phyloP scores from a whole-genome alignment of 2,113 vertebrate species.

The Todiramphus saurophagus region DNA sequence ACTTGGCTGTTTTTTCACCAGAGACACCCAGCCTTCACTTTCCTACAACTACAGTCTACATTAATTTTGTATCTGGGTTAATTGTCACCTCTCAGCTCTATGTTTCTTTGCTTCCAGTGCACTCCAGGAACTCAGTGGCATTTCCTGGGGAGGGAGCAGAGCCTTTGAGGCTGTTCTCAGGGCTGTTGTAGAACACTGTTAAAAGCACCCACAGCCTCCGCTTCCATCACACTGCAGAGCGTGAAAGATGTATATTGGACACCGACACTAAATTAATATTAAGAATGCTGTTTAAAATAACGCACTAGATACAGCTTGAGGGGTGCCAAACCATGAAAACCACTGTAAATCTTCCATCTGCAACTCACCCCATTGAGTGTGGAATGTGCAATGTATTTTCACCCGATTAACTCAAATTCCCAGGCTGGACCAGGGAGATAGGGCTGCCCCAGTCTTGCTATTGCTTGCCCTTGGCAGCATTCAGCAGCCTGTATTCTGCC shows the following conservation, averaged over 20 bases:
- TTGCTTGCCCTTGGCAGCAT: not conserved
- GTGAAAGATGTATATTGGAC: not conserved
- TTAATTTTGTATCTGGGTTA: not conserved
- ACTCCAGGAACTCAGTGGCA: not conserved
- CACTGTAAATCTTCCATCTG: not conserved
- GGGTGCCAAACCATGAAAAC: not conserved
- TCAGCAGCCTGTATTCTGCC: not conserved
- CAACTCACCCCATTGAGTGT: not conserved
- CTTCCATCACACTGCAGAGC: not conserved
- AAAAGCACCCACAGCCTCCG: not conserved
- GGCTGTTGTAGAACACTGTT: not conserved
- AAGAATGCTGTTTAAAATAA: not conserved
- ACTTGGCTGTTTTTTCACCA: not conserved
- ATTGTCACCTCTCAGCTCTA: not conserved
- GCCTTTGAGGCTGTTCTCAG: not conserved
- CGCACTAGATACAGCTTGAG: not conserved
- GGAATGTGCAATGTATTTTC: not conserved
- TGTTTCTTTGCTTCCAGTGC: not conserved
- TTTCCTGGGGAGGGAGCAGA: not conserved
- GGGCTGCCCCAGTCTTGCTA: not conserved
- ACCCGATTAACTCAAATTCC: not conserved
- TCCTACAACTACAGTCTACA: not conserved
- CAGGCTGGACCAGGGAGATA: rapidly evolving
- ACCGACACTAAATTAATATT: not conserved
- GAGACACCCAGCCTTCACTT: not conserved